Percentiles rank a stretch among this genome's conserved stretches.
These are phyloP conservation scores for Philopotamus ludificatus DNA, from an alignment of 1,140 invertebrate species.

Conservation along the genomic window DNA sequence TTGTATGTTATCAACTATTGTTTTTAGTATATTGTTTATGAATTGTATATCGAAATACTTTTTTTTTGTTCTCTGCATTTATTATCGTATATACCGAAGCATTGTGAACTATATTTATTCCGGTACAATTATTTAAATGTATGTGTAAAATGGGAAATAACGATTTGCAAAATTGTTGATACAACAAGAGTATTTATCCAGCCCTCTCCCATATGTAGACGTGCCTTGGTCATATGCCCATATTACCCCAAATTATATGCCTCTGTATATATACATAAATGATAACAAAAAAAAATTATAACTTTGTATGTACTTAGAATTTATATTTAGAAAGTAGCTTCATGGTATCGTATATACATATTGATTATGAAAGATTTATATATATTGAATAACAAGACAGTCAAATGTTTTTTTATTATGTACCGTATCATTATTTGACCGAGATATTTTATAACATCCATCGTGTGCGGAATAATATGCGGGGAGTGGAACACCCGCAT, in stretches of 20 bases:
- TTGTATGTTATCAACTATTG: not conserved
- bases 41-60: conserved; percentile 1
- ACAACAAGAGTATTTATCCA: too few species aligned
- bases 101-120: too few species aligned
- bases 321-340: conserved; percentile 35
- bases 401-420: not conserved
- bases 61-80: conserved; percentile 15
- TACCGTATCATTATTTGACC: not conserved
- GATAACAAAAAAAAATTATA: too few species aligned
- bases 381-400: not conserved
- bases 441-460: not conserved
- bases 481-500: conserved; percentile 39
- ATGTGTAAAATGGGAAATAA: too few species aligned
- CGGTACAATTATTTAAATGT: too few species aligned
- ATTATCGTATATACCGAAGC: not conserved
- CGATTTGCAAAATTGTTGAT: too few species aligned
- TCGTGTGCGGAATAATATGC: too few species aligned
- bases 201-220: too few species aligned
- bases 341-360: conserved; percentile 9
- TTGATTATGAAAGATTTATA: conserved; percentile 3
- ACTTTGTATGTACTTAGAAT: conserved; percentile 41
- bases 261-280: too few species aligned
- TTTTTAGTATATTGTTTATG: conserved; percentile 3
- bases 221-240: too few species aligned
- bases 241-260: too few species aligned